Evolutionary conservation across 2,797 vertebrate species (phyloP).

Genomic region (Coilia nasus): DNA sequence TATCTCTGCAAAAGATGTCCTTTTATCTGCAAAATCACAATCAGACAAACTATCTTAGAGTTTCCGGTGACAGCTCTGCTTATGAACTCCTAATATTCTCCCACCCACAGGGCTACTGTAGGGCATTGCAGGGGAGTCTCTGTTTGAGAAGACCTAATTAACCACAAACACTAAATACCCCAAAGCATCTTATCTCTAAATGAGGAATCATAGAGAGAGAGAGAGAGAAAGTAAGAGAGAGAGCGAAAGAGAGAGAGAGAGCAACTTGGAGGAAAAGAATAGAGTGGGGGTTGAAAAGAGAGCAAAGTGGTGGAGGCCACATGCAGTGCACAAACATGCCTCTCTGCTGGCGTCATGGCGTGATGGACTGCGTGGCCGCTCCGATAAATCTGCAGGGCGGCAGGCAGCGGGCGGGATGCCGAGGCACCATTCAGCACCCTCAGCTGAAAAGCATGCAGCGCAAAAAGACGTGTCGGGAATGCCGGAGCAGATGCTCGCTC

Average conservation of each 20-base stretch:
- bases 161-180: conserved; percentile 1
- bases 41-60: not conserved
- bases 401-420: conserved; percentile 65
- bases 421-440: conserved; percentile 54
- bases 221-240: not conserved
- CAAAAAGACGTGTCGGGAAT: conserved; percentile 64
- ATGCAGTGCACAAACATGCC: conserved; percentile 61
- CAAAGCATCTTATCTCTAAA: not conserved
- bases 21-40: conserved; percentile 21
- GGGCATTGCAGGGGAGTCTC: not conserved
- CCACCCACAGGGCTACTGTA: conserved; percentile 11
- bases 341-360: conserved; percentile 54
- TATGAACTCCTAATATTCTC: not conserved
- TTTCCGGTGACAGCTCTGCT: not conserved
- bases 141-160: not conserved
- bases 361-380: conserved; percentile 64
- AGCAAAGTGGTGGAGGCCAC: conserved; percentile 38
- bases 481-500: conserved; percentile 59
- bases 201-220: not conserved
- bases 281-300: not conserved
- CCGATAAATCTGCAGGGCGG: conserved; percentile 68
- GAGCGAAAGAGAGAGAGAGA: not conserved
- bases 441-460: conserved; percentile 47
- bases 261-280: no score
- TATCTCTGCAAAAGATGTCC: not conserved